Base-by-base conservation (phyloP, 2,113 vertebrate species). In the Pheucticus melanocephalus region DNA sequence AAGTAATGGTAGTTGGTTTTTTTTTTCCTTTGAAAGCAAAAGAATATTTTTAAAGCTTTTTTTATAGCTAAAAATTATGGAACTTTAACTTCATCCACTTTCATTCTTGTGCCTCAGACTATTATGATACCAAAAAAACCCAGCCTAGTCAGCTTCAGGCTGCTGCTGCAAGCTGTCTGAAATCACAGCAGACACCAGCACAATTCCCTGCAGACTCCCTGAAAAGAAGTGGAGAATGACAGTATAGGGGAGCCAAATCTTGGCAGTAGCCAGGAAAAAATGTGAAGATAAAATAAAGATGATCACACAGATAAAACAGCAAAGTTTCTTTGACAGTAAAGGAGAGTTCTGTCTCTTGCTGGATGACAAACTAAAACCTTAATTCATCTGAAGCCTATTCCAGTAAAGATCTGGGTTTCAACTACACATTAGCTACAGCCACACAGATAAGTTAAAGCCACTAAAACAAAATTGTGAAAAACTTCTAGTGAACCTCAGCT, bases 401-500 rank as follows among this genome's bases (percentile, higher is more conserved):
- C 47, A 70, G 23, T 4, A 15, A 81, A 54, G 40, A 77, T 30
- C 1, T 59, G 57, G 13, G 48, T 90, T 90, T 92, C 71, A 77
- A 51, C 42, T 86, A 73, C 3, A 39, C 37, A 27, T 59, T 28
- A 83, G 37, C 68, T 77, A 21, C 6, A 71, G 48, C 35, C 31
- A 71, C 44, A 40, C 0, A 78, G 39, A 18, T 51, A 89, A 87
- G 66, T 80, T 85, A 87, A 6, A 22, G 60, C 6, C 60, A 81
- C 72, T 79, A 79, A 65, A 86, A 87, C 50, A 59, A 73, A 92
- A 75, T 63, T 12, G 64, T 73, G 70, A 90, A 82, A 94, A 94
- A 84, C 64, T 93, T 90, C 8, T 25, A 81, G 82, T 56, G 72
- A 93, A 82, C 75, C 82, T 86, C 90, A 94, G 64, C 86, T 95